Base-by-base conservation (phyloP, 1,140 invertebrate genomes). In the Spodoptera litura region DNA sequence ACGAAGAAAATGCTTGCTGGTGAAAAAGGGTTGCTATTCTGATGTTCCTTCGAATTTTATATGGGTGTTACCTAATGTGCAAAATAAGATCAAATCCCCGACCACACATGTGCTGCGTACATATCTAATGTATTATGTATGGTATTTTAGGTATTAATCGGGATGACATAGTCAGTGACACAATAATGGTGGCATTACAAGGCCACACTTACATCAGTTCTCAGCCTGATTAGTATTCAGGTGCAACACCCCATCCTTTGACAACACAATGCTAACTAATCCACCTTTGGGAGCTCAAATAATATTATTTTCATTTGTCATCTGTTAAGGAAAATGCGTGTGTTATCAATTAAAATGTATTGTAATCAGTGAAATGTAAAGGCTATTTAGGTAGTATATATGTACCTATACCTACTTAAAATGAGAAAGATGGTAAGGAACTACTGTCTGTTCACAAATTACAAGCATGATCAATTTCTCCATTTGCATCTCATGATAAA, bases 131-230 rank as follows among this genome's bases (percentile, higher is more conserved):
- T 73, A 79, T 74, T 83, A 78, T n/a, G 75, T 56, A 68, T 72
- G 55, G 76, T 51, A 56, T 71, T 49, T 49, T 58, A 49, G 15
- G n/a, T 66, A 82, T 78, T 35, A 64, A 78, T 79, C 35, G 59
- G 82, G 81, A 86, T 88, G 85, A 85, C 83, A 85, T 78, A 83
- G 53, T 81, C 80, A 76, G 70, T 90, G 87, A 88, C 82, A 83
- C 73, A 87, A 88, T 81, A 76, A 85, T 84, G 55, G 81, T 84
- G 86, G 83, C 75, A 89, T 80, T 31, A 31, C 85, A 84, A 89
- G 88, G 88, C 72, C 83, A 49, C 52, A 82, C 66, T 78, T 56
- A 79, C 59, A 70, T 68, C 83, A 76, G 87, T 88, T 84, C 81
- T 83, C 82, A 85, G 84, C 76, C 85, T 79, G 66, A 82, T 82